Evolutionary conservation across 2,113 vertebrate species (phyloP).

Genomic region (Galbula dea): DNA sequence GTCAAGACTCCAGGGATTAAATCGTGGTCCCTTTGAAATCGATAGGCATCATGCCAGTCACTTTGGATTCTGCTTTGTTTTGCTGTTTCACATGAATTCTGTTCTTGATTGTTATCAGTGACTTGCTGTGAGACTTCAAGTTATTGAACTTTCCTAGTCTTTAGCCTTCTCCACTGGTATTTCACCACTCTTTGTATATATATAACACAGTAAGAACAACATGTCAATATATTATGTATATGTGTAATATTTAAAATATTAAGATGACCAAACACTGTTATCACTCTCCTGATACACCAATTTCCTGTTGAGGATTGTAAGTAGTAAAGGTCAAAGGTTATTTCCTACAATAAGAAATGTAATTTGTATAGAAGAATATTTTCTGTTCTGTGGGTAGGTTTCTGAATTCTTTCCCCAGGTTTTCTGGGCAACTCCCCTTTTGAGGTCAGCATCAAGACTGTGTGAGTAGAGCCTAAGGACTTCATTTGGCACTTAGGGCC

Average conservation of each 20-base stretch:
- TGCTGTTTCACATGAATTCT: neutral
- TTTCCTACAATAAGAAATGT: neutral
- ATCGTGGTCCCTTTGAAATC: constrained; percentile 13
- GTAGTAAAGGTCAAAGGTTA: neutral
- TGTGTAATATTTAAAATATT: neutral
- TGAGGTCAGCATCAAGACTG: neutral
- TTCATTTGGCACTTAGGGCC: neutral
- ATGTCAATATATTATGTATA: neutral
- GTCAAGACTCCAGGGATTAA: constrained; percentile 3
- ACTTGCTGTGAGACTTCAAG: neutral
- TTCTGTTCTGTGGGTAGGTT: neutral
- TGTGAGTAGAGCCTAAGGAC: neutral
- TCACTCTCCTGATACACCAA: neutral
- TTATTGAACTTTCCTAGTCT: neutral
- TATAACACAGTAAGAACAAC: neutral
- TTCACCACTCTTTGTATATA: neutral
- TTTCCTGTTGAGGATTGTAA: neutral
- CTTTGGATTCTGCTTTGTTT: neutral
- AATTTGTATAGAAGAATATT: neutral
- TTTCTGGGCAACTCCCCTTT: neutral
- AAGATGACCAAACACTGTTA: neutral
- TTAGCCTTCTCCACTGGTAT: neutral
- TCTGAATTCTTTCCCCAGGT: neutral
- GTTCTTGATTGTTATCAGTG: neutral
- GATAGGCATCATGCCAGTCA: constrained; percentile 8